Conservation (phyloP, 2,797 vertebrate species). For the Chelidonichthys spinosus region DNA sequence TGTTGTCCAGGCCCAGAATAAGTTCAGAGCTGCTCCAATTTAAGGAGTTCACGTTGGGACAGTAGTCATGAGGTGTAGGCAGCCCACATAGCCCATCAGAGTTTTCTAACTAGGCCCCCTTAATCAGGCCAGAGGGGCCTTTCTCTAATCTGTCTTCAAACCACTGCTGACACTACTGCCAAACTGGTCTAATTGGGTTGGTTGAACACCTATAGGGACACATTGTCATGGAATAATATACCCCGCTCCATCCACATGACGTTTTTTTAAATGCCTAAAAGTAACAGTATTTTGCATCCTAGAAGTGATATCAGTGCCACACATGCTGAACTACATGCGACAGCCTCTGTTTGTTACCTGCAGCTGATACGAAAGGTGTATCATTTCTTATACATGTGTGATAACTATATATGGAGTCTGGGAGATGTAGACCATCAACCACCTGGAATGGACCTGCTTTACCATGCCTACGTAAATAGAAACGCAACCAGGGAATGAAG, state of each 20-base stretch:
- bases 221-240: not conserved
- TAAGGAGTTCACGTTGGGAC: constrained; percentile 52
- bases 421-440: not conserved
- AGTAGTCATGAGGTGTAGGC: constrained; percentile 55
- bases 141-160: constrained; percentile 53
- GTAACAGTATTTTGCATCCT: not conserved
- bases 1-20: not conserved
- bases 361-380: not conserved
- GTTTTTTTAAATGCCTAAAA: not conserved
- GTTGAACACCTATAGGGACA: constrained; percentile 1
- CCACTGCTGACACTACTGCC: constrained; percentile 28
- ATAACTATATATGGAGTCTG: not conserved
- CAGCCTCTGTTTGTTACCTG: not conserved
- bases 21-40: constrained; percentile 62
- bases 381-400: not conserved
- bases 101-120: constrained; percentile 77
- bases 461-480: not conserved
- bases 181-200: constrained; percentile 59
- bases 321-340: not conserved
- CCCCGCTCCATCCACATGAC: not conserved
- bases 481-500: not conserved
- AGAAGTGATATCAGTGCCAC: not conserved
- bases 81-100: constrained; percentile 61
- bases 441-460: not conserved
- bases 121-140: constrained; percentile 81